Percentiles rank a stretch among this genome's conserved stretches.
phyloP scores from a whole-genome alignment of 2,888 invertebrate genomes.

The Lacanobia wlatinum region DNA sequence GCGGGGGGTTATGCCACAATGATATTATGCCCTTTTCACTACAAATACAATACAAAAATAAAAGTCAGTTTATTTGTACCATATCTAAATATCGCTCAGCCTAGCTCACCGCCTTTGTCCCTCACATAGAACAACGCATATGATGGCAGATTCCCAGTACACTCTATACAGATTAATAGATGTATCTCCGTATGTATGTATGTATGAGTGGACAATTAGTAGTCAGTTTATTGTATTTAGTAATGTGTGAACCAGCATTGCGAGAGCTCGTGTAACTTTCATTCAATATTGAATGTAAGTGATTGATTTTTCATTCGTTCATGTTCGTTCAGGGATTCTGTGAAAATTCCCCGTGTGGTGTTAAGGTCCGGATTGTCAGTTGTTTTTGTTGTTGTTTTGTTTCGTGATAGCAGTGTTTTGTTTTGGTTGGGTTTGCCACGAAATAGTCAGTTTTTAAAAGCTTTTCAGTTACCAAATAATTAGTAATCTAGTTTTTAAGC shows the following conservation, averaged over 20 bases:
- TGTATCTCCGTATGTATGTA: constrained; percentile 27
- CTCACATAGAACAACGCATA: background rate
- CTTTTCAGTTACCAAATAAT: too few relatives aligned
- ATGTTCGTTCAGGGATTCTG: background rate
- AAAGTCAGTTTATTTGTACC: background rate
- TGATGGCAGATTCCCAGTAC: constrained; percentile 12
- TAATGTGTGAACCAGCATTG: constrained; percentile 44
- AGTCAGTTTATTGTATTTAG: constrained; percentile 43
- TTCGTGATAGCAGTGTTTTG: background rate
- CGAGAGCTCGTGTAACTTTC: constrained; percentile 38
- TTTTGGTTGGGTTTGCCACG: background rate
- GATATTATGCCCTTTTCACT: too few relatives aligned
- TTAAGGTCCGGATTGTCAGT: background rate
- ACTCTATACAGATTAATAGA: constrained; percentile 22
- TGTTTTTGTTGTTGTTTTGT: background rate
- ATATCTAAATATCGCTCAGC: background rate
- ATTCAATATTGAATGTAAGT: constrained; percentile 12
- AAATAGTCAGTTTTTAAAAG: background rate
- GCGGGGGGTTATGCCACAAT: too few relatives aligned
- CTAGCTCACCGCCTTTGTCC: background rate
- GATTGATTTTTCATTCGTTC: constrained; percentile 26
- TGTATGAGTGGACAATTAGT: constrained; percentile 51
- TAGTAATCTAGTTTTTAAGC: too few relatives aligned
- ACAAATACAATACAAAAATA: background rate
- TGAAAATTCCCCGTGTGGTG: background rate